Conservation (phyloP, 2,797 vertebrate genomes). For the Rallus crepitans region DNA sequence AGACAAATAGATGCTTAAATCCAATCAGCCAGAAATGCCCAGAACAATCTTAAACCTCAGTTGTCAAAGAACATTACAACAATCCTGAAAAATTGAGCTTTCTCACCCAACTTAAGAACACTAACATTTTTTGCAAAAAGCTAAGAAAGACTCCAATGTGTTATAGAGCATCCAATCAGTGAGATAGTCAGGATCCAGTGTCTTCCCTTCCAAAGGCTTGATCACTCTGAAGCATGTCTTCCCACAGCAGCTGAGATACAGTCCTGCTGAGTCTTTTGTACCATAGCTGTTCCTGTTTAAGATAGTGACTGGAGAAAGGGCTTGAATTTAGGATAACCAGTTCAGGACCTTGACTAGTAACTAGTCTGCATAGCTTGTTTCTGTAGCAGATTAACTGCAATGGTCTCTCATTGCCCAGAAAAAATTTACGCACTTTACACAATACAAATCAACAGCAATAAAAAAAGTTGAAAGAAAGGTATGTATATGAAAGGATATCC, state of each 20-base stretch:
- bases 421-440: not conserved
- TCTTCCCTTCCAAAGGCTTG: not conserved
- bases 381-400: not conserved
- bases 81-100: not conserved
- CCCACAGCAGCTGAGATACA: not conserved
- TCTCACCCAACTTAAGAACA: not conserved
- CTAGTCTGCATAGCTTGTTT: not conserved
- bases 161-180: not conserved
- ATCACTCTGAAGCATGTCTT: not conserved
- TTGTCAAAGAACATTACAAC: not conserved
- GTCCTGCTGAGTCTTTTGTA: not conserved
- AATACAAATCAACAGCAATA: not conserved
- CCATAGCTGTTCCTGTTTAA: not conserved
- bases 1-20: not conserved
- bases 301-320: not conserved
- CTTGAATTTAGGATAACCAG: not conserved
- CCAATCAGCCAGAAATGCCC: not conserved
- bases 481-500: not conserved
- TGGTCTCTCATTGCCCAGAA: not conserved
- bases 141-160: not conserved
- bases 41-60: not conserved
- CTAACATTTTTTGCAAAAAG: not conserved
- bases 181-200: not conserved
- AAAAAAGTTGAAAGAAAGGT: not conserved
- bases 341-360: not conserved